Conservation (phyloP, 2,113 vertebrate species). For the Lucifuga dentata region DNA sequence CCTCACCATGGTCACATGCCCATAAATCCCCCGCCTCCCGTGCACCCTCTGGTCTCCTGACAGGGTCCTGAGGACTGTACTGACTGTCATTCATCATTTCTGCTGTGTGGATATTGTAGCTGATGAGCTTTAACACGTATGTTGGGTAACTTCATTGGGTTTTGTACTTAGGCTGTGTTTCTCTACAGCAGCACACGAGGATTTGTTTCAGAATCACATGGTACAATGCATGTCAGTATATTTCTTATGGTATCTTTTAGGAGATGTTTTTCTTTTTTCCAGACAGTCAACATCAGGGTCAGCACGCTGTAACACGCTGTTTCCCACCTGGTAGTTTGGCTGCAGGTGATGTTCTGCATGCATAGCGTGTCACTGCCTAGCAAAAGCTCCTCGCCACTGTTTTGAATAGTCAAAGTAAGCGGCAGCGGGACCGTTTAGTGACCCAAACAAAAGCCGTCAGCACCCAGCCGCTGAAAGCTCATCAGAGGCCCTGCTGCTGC, state of each 20-base stretch:
- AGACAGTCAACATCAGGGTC: constrained; percentile 12
- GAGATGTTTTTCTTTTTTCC: neutral
- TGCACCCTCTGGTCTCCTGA: neutral
- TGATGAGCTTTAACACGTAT: neutral
- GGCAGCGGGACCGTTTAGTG: constrained; percentile 31
- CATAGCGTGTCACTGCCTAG: constrained; percentile 28
- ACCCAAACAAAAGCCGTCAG: constrained; percentile 42
- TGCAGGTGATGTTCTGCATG: constrained; percentile 14
- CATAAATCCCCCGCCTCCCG: neutral
- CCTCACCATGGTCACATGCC: constrained; percentile 24
- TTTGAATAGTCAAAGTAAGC: constrained; percentile 81
- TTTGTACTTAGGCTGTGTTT: neutral
- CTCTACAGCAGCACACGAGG: neutral
- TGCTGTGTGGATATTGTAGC: neutral
- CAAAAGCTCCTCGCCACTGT: constrained; percentile 23
- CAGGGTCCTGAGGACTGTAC: no score
- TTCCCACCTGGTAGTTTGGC: constrained; percentile 9
- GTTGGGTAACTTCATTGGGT: neutral
- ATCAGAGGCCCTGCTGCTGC: constrained; percentile 28
- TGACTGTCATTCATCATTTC: neutral
- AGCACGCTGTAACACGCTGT: neutral
- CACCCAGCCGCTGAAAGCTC: constrained; percentile 26
- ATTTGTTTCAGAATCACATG: neutral
- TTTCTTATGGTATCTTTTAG: neutral
- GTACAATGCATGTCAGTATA: neutral